These are phyloP conservation scores for Deilephila elpenor DNA, from an alignment of 2,888 invertebrate genomes.

Conservation along the genomic window DNA sequence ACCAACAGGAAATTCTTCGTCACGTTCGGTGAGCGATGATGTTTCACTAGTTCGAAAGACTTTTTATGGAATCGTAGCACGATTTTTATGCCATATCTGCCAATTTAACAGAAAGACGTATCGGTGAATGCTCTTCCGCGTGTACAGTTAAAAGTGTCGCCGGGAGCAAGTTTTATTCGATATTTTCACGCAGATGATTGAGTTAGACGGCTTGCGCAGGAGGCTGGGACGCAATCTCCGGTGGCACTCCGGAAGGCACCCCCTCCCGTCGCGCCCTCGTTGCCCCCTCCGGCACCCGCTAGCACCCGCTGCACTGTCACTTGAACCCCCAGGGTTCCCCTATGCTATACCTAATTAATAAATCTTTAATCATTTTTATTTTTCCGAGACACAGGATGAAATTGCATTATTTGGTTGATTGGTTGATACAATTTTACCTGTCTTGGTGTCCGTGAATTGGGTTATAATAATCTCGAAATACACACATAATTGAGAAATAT, in stretches of 20 bases:
- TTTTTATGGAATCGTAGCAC: background rate
- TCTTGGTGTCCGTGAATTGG: background rate
- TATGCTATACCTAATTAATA: conserved; percentile 52
- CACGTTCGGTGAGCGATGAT: conserved; percentile 40
- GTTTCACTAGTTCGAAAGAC: background rate
- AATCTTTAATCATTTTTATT: conserved; percentile 50
- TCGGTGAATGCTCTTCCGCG: conserved; percentile 55
- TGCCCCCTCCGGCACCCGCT: conserved; percentile 30
- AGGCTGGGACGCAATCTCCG: conserved; percentile 81
- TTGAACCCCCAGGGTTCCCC: conserved; percentile 45
- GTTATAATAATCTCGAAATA: background rate
- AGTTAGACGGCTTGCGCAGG: conserved; percentile 78
- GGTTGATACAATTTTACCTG: background rate
- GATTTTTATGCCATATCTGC: conserved; percentile 56
- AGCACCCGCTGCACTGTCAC: conserved; percentile 52
- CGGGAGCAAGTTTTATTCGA: conserved; percentile 72
- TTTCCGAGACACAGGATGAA: background rate
- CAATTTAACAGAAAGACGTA: conserved; percentile 45
- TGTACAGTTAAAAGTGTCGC: conserved; percentile 66
- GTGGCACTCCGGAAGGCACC: conserved; percentile 64
- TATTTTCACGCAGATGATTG: conserved; percentile 80
- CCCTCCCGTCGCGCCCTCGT: conserved; percentile 36
- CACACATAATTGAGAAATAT: background rate
- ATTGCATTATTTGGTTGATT: background rate
- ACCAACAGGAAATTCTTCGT: conserved; percentile 64